Conservation (phyloP, 1,140 invertebrate species). For the Cotesia chilonis region DNA sequence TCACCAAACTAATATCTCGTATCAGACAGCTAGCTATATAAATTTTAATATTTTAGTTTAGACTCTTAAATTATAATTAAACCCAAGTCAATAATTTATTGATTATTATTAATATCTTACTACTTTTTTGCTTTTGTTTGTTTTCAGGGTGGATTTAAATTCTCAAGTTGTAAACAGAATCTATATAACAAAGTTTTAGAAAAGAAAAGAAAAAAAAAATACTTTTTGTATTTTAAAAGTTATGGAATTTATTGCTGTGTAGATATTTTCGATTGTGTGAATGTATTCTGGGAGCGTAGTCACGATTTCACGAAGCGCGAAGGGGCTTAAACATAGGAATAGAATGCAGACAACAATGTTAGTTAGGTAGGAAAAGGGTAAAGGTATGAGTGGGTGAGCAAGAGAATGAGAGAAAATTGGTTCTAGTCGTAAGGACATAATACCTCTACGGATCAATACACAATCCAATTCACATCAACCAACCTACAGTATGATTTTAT, state of each 20-base stretch:
- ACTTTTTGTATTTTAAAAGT: too few species aligned
- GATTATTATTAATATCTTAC: neutral
- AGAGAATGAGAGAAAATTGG: conserved; percentile 13
- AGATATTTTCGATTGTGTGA: conserved; percentile 14
- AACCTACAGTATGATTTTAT: too few species aligned
- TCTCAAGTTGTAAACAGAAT: too few species aligned
- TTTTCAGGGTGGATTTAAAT: too few species aligned
- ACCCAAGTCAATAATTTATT: neutral
- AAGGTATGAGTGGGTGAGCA: neutral
- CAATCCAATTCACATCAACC: neutral
- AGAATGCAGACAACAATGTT: conserved; percentile 4
- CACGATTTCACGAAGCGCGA: neutral
- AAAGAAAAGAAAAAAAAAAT: too few species aligned
- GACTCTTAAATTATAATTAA: neutral
- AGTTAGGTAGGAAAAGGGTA: too few species aligned
- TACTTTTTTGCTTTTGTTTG: neutral
- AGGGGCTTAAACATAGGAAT: conserved; percentile 8
- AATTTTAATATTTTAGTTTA: neutral
- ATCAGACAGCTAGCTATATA: too few species aligned
- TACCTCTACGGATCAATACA: conserved; percentile 28
- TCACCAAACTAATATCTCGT: too few species aligned
- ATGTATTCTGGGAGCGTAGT: conserved; percentile 16
- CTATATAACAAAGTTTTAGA: too few species aligned
- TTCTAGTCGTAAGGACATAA: conserved; percentile 14
- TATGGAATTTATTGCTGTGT: neutral